phyloP scores from a whole-genome alignment of 2,888 invertebrate genomes.

The Ornithoptera alexandrae region DNA sequence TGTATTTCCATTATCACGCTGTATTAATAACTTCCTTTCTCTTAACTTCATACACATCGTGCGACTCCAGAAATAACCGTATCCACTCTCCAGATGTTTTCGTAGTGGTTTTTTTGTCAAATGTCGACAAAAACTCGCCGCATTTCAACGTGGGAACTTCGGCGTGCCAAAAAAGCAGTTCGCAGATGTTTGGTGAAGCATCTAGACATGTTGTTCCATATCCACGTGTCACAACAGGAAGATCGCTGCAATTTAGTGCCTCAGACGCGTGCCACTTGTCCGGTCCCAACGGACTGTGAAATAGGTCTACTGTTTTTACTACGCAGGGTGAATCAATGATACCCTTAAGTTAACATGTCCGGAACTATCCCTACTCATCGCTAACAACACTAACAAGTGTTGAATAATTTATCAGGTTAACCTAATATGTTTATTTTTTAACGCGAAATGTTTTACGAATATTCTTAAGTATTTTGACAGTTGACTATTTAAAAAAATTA shows the following conservation, averaged over 20 bases:
- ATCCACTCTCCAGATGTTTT: constrained; percentile 67
- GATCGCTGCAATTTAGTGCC: constrained; percentile 47
- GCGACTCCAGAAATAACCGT: constrained; percentile 60
- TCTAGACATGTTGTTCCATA: constrained; percentile 35
- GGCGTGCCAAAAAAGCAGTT: constrained; percentile 46
- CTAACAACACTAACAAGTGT: constrained; percentile 20
- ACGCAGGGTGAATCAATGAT: constrained; percentile 34
- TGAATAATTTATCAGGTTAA: constrained; percentile 1
- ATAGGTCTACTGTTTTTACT: constrained; percentile 57
- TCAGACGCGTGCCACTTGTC: constrained; percentile 69
- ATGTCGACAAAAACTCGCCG: constrained; percentile 54
- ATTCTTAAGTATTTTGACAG: too few relatives aligned
- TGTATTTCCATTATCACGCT: constrained; percentile 2
- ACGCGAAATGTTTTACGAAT: not conserved
- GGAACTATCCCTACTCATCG: constrained; percentile 7
- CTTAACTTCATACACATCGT: constrained; percentile 54
- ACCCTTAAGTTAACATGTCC: constrained; percentile 34
- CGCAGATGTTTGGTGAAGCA: constrained; percentile 65
- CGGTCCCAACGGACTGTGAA: constrained; percentile 60
- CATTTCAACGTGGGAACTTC: constrained; percentile 70
- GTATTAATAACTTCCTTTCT: constrained; percentile 54
- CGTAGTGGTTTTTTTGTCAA: constrained; percentile 57
- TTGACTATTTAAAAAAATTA: too few relatives aligned
- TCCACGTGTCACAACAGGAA: constrained; percentile 73
- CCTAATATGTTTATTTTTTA: not conserved